These are phyloP conservation scores for Hydropsyche betteni DNA, from an alignment of 2,888 invertebrate genomes.

Conservation along the genomic window DNA sequence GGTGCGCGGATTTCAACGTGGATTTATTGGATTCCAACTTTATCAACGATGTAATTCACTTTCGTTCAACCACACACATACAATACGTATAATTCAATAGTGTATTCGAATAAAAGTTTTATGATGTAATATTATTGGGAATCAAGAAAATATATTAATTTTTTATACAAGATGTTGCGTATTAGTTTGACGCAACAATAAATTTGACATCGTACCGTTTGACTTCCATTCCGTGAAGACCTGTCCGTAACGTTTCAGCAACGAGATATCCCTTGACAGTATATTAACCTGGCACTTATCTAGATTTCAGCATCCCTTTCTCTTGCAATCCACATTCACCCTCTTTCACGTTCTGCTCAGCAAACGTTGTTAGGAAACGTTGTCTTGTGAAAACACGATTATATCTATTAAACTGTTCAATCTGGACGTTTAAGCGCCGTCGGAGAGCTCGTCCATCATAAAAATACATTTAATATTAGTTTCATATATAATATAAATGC, in stretches of 20 bases:
- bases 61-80: not conserved
- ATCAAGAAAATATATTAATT: too few relatives aligned
- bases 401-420: constrained; percentile 21
- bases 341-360: not conserved
- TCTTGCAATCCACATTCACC: constrained; percentile 16
- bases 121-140: not conserved
- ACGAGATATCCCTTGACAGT: constrained; percentile 33
- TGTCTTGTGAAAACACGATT: constrained; percentile 24
- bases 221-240: constrained; percentile 13
- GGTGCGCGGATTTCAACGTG: constrained; percentile 16
- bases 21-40: constrained; percentile 36
- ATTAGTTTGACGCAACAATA: not conserved
- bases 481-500: too few relatives aligned
- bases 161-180: not conserved
- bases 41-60: constrained; percentile 31
- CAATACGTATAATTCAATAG: not conserved
- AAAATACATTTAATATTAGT: too few relatives aligned
- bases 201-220: constrained; percentile 20
- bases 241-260: constrained; percentile 28
- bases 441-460: too few relatives aligned
- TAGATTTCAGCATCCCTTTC: constrained; percentile 31
- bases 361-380: constrained; percentile 22
- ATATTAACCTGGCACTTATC: constrained; percentile 32
- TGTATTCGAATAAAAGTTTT: not conserved
- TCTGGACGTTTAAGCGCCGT: not conserved